These are phyloP conservation scores for Lindbergichthys nudifrons DNA, from an alignment of 2,797 vertebrate species.

Conservation along the genomic window DNA sequence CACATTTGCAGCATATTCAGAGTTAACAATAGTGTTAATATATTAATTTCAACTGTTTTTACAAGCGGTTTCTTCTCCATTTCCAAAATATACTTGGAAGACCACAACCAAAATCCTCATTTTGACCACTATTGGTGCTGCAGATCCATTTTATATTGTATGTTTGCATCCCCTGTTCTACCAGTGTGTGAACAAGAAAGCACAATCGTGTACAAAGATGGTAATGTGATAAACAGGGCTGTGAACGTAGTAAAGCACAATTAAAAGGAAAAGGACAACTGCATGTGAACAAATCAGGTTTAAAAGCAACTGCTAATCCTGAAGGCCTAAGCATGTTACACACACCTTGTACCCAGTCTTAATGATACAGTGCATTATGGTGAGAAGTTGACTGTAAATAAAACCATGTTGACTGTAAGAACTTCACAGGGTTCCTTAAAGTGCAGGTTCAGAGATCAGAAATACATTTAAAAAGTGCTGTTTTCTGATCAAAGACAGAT, in stretches of 20 bases:
- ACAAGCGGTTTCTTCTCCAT: not conserved
- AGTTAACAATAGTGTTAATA: not conserved
- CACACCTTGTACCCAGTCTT: not conserved
- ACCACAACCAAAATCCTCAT: not conserved
- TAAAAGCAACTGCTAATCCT: not conserved
- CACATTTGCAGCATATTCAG: not conserved
- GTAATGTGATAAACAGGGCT: not conserved
- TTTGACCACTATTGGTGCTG: not conserved
- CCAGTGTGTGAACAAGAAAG: not conserved
- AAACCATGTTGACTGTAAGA: conserved; percentile 18
- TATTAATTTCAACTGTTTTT: not conserved
- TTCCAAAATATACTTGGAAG: not conserved
- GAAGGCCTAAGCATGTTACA: not conserved
- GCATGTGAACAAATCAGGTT: not conserved
- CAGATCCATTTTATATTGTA: not conserved
- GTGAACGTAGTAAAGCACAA: not conserved
- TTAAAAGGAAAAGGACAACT: not conserved
- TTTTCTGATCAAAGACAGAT: not conserved
- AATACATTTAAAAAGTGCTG: not conserved
- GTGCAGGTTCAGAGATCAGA: not conserved
- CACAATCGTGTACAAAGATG: not conserved
- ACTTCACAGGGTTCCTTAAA: not conserved
- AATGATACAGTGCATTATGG: not conserved
- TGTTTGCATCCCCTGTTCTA: not conserved
- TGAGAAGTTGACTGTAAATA: conserved; percentile 34